Evolutionary conservation across 1,140 invertebrate genomes (phyloP).

Genomic region (Eulimnadia texana): DNA sequence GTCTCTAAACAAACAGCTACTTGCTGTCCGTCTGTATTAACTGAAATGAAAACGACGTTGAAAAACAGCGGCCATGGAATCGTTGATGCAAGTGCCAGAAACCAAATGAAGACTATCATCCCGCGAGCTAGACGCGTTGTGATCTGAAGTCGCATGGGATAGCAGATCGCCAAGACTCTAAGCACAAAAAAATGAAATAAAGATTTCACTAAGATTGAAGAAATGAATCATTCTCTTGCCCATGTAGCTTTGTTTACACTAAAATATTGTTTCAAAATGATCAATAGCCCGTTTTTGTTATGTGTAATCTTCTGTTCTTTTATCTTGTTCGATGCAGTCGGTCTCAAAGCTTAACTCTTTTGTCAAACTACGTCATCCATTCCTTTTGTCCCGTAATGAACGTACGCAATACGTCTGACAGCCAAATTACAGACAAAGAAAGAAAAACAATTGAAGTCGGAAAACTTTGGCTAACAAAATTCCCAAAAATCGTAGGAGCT

Average conservation of each 20-base stretch:
- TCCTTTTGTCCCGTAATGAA: no score
- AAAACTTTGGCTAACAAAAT: neutral
- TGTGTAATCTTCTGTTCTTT: no score
- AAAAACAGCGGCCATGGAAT: constrained; percentile 84
- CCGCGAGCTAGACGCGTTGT: constrained; percentile 65
- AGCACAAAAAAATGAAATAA: constrained; percentile 28
- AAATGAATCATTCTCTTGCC: neutral
- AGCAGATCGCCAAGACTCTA: constrained; percentile 91
- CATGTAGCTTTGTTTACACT: neutral
- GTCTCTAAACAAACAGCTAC: constrained; percentile 57
- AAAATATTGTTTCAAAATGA: no score
- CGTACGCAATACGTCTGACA: neutral
- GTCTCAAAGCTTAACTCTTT: no score
- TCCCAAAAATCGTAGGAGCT: neutral
- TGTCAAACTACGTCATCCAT: no score
- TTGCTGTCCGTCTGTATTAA: constrained; percentile 31
- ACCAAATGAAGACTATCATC: constrained; percentile 84
- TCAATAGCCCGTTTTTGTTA: no score
- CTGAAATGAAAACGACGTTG: constrained; percentile 45
- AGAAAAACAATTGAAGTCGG: neutral
- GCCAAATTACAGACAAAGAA: neutral
- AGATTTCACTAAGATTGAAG: neutral
- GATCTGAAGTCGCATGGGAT: constrained; percentile 79
- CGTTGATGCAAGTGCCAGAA: constrained; percentile 63
- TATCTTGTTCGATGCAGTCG: no score